Conservation (phyloP, 2,888 invertebrate genomes). For the Pachymerium ferrugineum region DNA sequence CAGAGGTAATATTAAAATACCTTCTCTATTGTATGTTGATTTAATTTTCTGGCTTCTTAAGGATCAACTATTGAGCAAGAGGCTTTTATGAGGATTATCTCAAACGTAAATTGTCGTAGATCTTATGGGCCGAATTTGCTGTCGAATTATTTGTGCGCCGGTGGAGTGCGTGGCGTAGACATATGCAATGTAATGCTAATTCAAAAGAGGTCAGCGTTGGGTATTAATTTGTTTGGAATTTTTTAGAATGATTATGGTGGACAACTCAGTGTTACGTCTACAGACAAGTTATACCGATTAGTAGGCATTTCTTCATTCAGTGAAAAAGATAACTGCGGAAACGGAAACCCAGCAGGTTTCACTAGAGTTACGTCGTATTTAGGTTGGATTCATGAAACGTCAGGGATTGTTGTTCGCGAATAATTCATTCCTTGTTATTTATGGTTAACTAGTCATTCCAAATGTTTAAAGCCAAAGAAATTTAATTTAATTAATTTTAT, state of each 20-base stretch:
- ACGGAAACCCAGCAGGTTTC: slow-evolving; percentile 11
- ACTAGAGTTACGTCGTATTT: neutral
- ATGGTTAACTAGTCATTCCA: too few relatives aligned
- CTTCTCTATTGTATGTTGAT: neutral
- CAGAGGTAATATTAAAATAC: neutral
- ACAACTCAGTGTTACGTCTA: neutral
- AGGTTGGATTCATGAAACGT: neutral
- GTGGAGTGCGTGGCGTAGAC: neutral
- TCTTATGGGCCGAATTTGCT: neutral
- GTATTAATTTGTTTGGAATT: neutral
- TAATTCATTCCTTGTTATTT: too few relatives aligned
- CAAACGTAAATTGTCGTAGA: neutral
- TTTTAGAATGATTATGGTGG: slow-evolving; percentile 23
- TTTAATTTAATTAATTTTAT: too few relatives aligned
- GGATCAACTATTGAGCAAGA: neutral
- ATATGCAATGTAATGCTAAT: neutral
- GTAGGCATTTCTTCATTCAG: slow-evolving; percentile 21
- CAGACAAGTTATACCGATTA: neutral
- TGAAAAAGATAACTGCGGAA: neutral
- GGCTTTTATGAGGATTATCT: neutral
- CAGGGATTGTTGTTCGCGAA: neutral
- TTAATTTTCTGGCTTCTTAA: neutral
- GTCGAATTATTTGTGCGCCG: neutral
- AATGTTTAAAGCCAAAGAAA: too few relatives aligned
- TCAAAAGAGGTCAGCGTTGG: neutral